These are phyloP conservation scores for Myodes glareolus DNA, from an alignment of 2,113 vertebrate species.

Conservation along the genomic window DNA sequence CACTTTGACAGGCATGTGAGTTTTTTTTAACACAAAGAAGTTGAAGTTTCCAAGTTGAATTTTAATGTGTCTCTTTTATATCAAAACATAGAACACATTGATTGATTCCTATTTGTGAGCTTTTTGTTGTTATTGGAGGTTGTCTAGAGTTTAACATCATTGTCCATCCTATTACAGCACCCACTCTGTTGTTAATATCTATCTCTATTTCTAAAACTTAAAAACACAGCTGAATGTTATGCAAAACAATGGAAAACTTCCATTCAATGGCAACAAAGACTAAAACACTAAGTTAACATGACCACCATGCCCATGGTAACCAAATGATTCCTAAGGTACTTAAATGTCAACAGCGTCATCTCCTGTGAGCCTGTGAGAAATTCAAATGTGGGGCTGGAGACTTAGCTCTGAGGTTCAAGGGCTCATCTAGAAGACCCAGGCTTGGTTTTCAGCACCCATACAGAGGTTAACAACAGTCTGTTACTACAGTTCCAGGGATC, in stretches of 20 bases:
- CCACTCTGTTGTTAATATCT: neutral
- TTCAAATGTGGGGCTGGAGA: neutral
- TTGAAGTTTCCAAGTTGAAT: constrained; percentile 60
- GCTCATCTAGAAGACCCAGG: neutral
- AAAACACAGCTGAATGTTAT: neutral
- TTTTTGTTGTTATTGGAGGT: constrained; percentile 17
- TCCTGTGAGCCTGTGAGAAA: neutral
- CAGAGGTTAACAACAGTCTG: neutral
- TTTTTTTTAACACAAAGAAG: constrained; percentile 55
- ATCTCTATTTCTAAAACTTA: neutral
- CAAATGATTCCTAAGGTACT: neutral
- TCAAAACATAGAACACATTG: constrained; percentile 56
- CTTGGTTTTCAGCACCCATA: neutral
- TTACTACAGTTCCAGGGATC: neutral
- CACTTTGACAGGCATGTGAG: constrained; percentile 63
- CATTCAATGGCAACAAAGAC: neutral
- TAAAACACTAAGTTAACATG: neutral
- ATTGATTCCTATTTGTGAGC: constrained; percentile 54
- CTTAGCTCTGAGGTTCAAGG: neutral
- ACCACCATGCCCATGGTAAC: neutral
- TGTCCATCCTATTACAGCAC: neutral
- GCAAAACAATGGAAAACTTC: neutral
- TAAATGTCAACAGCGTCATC: neutral
- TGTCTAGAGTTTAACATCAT: constrained; percentile 57
- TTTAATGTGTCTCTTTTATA: constrained; percentile 66